Base-by-base conservation (phyloP, 2,113 vertebrate species). In the Campylorhamphus procurvoides region DNA sequence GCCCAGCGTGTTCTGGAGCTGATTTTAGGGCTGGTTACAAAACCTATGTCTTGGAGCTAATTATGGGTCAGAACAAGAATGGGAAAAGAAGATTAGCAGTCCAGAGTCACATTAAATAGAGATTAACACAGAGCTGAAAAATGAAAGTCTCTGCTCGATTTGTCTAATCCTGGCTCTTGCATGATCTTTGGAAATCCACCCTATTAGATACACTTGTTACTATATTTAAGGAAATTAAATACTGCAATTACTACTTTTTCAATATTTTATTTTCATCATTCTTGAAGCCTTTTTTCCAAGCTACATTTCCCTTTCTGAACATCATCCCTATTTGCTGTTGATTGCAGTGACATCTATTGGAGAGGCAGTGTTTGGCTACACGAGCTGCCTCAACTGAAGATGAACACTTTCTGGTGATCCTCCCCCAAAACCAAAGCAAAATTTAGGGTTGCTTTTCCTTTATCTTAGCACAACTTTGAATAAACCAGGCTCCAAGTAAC, bases 261-360 rank as follows among this genome's bases (percentile, higher is more conserved):
- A 49, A 1, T 25, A 42, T 69, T 84, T 83, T 46, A 22, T 68
- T 87, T 78, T 66, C 68, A 56, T 44, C 49, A 52, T 78, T 53
- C 63, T 66, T 47, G 16, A 47, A 81, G 72, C 25, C 39, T 89
- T 87, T 63, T 86, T 53, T 35, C 44, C 76, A 67, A 60, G 87
- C 83, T 63, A 42, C 71, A 14, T 90, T 69, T 79, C 84, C 60
- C 64, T 66, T 90, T 73, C 35, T 37, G 93, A 94, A n/a, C 89
- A 88, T 91, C 62, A 58, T 66, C 83, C 62, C 55, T 91, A 64
- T 87, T 93, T 97, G 92, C 94, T 95, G 95, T 90, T 98, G 98
- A 92, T 94, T 97, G 93, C 59, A 98, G 97, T 98, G 98, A 98
- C 98, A 98, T 96, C 98, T 98, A 96, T 97, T 96, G 98, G 98